Percentiles rank a stretch among this genome's conserved stretches.
These are phyloP conservation scores for Pipistrellus kuhlii DNA, from an alignment of 2,797 vertebrate genomes.

Conservation along the genomic window DNA sequence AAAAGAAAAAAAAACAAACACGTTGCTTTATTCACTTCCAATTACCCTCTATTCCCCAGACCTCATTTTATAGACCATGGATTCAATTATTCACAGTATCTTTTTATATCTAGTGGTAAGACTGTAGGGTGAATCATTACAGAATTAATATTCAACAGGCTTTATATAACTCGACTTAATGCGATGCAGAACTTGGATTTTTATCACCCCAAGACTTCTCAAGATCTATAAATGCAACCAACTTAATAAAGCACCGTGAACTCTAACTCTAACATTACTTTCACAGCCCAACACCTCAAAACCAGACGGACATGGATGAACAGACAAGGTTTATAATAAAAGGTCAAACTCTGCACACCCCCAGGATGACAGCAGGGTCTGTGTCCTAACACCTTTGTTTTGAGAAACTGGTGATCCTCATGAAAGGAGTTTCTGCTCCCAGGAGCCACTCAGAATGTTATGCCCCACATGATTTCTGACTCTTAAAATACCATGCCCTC, in stretches of 20 bases:
- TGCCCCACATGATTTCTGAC: not conserved
- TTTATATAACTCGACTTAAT: slow-evolving; percentile 80
- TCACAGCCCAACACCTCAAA: not conserved
- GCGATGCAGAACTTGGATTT: slow-evolving; percentile 70
- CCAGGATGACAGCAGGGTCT: not conserved
- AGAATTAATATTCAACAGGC: slow-evolving; percentile 83
- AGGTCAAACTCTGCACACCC: not conserved
- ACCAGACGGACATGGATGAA: not conserved
- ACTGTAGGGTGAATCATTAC: slow-evolving; percentile 81
- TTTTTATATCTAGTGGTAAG: slow-evolving; percentile 80
- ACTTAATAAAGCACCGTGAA: slow-evolving; percentile 46
- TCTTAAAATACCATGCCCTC: not conserved
- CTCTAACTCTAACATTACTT: slow-evolving; percentile 29
- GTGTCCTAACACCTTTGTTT: not conserved
- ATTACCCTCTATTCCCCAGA: slow-evolving; percentile 46
- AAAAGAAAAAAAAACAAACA: slow-evolving; percentile 15
- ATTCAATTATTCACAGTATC: slow-evolving; percentile 76
- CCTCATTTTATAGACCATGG: slow-evolving; percentile 72
- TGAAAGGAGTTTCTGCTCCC: not conserved
- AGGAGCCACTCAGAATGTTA: not conserved
- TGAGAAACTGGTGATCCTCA: not conserved
- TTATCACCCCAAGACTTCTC: slow-evolving; percentile 63
- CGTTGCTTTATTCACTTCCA: slow-evolving; percentile 46
- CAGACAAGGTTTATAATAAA: not conserved
- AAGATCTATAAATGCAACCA: slow-evolving; percentile 72